Conservation (phyloP, 2,113 vertebrate species). For the Vicugna pacos region DNA sequence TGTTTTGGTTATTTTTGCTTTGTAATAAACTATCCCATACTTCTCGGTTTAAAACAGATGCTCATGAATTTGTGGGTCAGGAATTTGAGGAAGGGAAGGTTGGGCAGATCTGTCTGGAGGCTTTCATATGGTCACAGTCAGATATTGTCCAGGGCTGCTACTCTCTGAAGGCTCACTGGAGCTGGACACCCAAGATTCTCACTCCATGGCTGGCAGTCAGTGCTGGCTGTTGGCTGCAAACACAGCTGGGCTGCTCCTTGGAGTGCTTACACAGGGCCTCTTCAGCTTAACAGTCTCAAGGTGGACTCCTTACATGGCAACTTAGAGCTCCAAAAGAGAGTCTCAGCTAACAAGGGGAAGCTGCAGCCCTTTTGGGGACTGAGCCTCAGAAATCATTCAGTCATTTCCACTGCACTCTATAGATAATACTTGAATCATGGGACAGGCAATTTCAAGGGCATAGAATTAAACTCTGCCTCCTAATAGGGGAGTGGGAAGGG, state of each 20-base stretch:
- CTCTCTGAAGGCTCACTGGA: not conserved
- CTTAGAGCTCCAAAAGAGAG: not conserved
- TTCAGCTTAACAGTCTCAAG: not conserved
- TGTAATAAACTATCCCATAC: not conserved
- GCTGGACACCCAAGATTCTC: not conserved
- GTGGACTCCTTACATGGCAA: not conserved
- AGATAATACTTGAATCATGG: not conserved
- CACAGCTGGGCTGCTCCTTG: not conserved
- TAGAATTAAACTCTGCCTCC: constrained; percentile 12
- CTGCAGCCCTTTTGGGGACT: not conserved
- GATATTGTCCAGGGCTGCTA: not conserved
- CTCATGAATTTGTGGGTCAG: not conserved
- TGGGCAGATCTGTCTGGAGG: not conserved
- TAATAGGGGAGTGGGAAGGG: not conserved
- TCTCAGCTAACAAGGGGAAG: not conserved
- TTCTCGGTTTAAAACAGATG: not conserved
- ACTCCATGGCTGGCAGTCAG: not conserved
- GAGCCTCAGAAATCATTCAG: constrained; percentile 4
- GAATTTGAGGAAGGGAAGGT: not conserved
- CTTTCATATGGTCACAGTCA: not conserved
- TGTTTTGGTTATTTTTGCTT: not conserved
- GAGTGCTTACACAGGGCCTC: not conserved
- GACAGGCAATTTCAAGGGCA: not conserved
- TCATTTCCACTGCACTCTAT: not conserved
- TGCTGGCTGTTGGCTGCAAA: not conserved